phyloP scores from a whole-genome alignment of 1,140 invertebrate genomes.

The Notospermus geniculatus region DNA sequence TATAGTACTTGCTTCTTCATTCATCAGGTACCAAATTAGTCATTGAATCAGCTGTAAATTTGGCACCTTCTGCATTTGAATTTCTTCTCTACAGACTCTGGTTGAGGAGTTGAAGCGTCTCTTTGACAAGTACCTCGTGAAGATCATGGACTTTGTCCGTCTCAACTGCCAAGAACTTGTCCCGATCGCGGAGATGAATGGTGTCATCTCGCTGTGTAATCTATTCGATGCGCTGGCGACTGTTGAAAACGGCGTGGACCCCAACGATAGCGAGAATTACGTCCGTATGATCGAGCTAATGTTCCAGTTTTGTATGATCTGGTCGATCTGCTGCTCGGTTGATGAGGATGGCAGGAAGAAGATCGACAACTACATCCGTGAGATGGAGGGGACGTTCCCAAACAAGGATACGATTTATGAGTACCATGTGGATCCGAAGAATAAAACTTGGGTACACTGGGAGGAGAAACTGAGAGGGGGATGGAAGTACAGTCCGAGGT shows the following conservation, averaged over 20 bases:
- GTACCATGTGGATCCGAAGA: conserved; percentile 75
- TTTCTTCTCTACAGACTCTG: conserved; percentile 33
- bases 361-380: conserved; percentile 76
- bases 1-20: too few relatives aligned
- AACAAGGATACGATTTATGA: conserved; percentile 82
- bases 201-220: conserved; percentile 71
- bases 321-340: conserved; percentile 77
- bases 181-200: conserved; percentile 70
- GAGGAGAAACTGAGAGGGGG: conserved; percentile 69
- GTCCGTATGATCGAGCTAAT: conserved; percentile 67
- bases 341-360: conserved; percentile 76
- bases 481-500: conserved; percentile 72
- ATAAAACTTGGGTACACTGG: conserved; percentile 71
- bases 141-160: conserved; percentile 70
- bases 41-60: too few relatives aligned
- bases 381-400: conserved; percentile 79
- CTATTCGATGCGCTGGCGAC: conserved; percentile 68
- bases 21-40: too few relatives aligned
- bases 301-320: conserved; percentile 77
- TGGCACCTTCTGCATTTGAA: too few relatives aligned
- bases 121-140: conserved; percentile 63
- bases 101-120: conserved; percentile 48
- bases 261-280: conserved; percentile 48
- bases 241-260: conserved; percentile 65
- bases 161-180: conserved; percentile 68